A percentile compares a stretch with the other conserved stretches of the same genome.
phyloP scores from a whole-genome alignment of 2,113 vertebrate species.

The Proteles cristata region DNA sequence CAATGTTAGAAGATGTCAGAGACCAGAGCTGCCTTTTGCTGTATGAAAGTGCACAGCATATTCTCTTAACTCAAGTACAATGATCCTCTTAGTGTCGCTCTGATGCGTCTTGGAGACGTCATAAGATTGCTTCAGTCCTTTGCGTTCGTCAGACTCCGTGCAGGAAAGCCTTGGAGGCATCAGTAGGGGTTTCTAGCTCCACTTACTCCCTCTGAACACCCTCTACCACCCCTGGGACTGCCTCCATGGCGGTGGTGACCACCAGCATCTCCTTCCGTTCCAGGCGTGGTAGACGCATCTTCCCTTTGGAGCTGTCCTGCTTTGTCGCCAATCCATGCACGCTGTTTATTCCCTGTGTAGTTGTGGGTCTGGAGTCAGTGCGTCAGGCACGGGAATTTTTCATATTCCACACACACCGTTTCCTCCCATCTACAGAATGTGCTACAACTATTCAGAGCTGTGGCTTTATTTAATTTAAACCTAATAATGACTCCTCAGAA shows the following conservation, averaged over 20 bases:
- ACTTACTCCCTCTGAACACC: rapidly evolving
- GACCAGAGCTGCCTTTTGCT: neutral
- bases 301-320: rapidly evolving
- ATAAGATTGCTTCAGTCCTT: neutral
- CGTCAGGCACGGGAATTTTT: neutral
- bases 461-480: neutral
- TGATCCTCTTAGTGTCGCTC: neutral
- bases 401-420: neutral
- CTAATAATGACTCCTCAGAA: too few species aligned
- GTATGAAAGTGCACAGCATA: neutral
- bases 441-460: neutral
- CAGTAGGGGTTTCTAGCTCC: rapidly evolving
- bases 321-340: rapidly evolving
- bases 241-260: too few species aligned
- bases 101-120: neutral
- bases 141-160: neutral
- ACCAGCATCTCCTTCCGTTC: neutral
- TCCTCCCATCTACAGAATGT: neutral
- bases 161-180: too few species aligned
- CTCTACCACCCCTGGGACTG: too few species aligned
- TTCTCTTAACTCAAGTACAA: neutral
- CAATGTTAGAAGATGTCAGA: neutral
- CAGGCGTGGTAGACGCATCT: rapidly evolving
- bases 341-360: neutral
- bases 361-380: neutral